Percentiles rank a stretch among this genome's conserved stretches.
Evolutionary conservation across 2,113 vertebrate species (phyloP).

Genomic region (Diphyllodes magnificus): DNA sequence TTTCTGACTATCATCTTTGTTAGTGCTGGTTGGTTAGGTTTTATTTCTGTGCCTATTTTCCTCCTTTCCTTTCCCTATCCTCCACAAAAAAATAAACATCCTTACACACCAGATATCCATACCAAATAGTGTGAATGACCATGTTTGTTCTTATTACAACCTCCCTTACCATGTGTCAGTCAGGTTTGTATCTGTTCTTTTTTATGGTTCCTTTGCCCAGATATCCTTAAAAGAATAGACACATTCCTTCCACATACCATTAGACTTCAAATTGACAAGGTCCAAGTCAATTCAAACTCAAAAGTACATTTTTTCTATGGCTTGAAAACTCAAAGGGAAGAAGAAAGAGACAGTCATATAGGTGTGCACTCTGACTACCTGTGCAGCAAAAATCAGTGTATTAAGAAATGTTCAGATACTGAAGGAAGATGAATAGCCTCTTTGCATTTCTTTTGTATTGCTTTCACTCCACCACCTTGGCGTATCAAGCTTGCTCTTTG

Average conservation of each 20-base stretch:
- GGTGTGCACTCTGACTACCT: background rate
- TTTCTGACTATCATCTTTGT: background rate
- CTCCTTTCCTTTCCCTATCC: background rate
- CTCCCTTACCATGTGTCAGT: background rate
- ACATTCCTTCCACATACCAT: background rate
- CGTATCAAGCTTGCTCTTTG: background rate
- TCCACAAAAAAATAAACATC: background rate
- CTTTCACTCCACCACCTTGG: background rate
- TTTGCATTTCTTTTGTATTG: background rate
- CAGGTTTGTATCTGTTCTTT: background rate
- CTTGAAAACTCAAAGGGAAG: background rate
- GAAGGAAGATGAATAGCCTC: background rate
- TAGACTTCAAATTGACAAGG: background rate
- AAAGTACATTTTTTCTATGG: background rate
- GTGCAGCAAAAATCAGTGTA: background rate
- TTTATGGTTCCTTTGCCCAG: background rate
- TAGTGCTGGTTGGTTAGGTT: background rate
- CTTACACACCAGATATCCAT: background rate
- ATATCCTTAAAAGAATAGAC: background rate
- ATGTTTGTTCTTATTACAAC: background rate
- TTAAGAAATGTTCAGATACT: background rate
- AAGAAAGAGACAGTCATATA: background rate
- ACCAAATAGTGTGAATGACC: background rate
- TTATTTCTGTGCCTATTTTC: background rate
- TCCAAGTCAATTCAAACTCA: background rate